Evolutionary conservation across 2,113 vertebrate species (phyloP).

Genomic region (Noctilio leporinus): DNA sequence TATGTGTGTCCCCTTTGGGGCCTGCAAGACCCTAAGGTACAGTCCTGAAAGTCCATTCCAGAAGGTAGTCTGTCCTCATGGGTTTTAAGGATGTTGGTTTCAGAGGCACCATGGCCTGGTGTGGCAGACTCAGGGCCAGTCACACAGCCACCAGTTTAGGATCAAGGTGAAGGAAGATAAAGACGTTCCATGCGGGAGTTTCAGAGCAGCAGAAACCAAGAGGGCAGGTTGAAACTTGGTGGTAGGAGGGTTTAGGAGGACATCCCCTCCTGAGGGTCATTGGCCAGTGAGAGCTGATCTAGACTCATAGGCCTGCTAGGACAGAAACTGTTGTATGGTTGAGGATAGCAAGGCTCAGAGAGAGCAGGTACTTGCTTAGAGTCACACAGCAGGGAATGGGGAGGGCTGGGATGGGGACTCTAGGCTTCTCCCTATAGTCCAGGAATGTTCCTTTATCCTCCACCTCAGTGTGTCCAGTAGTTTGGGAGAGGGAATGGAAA

Average conservation of each 20-base stretch:
- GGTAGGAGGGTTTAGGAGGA: neutral
- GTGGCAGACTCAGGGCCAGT: neutral
- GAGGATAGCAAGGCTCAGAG: neutral
- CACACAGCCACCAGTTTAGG: neutral
- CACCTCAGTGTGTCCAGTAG: neutral
- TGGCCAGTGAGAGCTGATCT: neutral
- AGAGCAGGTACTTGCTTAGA: neutral
- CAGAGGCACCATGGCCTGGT: neutral
- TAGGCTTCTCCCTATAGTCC: neutral
- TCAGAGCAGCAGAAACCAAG: neutral
- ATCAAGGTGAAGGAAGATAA: neutral
- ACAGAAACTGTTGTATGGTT: neutral
- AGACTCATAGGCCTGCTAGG: neutral
- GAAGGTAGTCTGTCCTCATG: neutral
- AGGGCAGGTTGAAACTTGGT: neutral
- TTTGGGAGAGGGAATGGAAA: neutral
- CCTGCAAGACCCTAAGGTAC: neutral
- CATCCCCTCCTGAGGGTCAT: neutral
- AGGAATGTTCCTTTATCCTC: neutral
- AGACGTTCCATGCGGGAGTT: neutral
- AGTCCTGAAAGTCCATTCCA: neutral
- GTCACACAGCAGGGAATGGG: neutral
- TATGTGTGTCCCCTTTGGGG: neutral
- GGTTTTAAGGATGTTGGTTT: neutral
- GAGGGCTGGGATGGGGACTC: neutral